Evolutionary conservation across 2,113 vertebrate species (phyloP).

Genomic region (Romanogobio albipinnatus): DNA sequence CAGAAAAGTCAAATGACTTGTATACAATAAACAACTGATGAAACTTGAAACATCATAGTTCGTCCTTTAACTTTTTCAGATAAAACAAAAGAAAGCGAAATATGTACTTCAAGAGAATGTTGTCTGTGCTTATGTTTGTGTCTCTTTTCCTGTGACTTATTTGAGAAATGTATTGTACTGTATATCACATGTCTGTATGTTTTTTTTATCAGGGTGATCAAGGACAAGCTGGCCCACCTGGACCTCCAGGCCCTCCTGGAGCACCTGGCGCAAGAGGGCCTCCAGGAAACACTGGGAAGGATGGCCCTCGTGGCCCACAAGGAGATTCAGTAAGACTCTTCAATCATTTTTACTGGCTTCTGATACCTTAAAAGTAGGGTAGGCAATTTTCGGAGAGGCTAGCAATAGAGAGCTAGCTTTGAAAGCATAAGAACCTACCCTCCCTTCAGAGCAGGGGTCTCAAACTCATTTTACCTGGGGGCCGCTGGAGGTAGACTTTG

Average conservation of each 20-base stretch:
- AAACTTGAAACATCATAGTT: background rate
- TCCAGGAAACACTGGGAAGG: constrained; percentile 92
- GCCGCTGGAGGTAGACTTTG: too few species aligned
- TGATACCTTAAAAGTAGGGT: background rate
- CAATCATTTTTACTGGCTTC: background rate
- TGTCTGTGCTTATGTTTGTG: background rate
- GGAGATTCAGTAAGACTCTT: constrained; percentile 84
- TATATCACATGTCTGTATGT: constrained; percentile 12
- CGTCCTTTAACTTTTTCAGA: background rate
- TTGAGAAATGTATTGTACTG: background rate
- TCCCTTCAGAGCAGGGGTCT: too few species aligned
- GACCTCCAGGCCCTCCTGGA: constrained; percentile 89
- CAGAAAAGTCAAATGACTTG: background rate
- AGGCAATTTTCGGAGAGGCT: too few species aligned
- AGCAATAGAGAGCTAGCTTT: too few species aligned
- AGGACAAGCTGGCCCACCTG: constrained; percentile 85
- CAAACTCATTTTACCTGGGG: too few species aligned
- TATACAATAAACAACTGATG: background rate
- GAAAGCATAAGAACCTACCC: too few species aligned
- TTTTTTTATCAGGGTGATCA: constrained; percentile 83
- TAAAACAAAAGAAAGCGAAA: background rate
- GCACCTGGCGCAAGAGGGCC: constrained; percentile 88
- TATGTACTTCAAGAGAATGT: background rate
- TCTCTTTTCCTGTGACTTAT: background rate
- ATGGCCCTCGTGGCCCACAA: constrained; percentile 85